Evolutionary conservation across 1,140 invertebrate genomes (phyloP).

Genomic region (Trachymyrmex cornetzi): DNA sequence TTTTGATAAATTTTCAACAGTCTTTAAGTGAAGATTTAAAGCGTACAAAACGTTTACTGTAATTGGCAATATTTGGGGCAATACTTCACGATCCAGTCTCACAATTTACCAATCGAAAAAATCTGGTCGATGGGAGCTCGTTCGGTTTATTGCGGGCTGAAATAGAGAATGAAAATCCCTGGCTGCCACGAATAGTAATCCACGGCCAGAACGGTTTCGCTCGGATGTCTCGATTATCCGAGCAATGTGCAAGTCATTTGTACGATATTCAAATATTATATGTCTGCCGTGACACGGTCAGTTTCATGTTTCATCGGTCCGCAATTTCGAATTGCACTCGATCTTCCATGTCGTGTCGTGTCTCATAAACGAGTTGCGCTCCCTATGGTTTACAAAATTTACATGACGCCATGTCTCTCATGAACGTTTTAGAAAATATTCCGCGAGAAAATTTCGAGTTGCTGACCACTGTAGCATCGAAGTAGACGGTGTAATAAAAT

Average conservation of each 20-base stretch:
- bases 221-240: slow-evolving; percentile 48
- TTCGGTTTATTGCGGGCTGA: slow-evolving; percentile 46
- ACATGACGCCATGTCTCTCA: background rate
- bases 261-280: slow-evolving; percentile 59
- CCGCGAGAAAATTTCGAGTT: background rate
- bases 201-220: background rate
- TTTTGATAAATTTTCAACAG: too few species aligned
- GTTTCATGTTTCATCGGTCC: slow-evolving; percentile 31
- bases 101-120: slow-evolving; percentile 31
- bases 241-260: slow-evolving; percentile 56
- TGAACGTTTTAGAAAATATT: background rate
- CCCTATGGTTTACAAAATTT: slow-evolving; percentile 21
- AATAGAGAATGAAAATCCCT: slow-evolving; percentile 48
- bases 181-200: slow-evolving; percentile 36
- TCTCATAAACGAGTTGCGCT: slow-evolving; percentile 14
- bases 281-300: slow-evolving; percentile 2
- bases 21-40: slow-evolving; percentile 19
- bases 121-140: slow-evolving; percentile 37
- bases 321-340: slow-evolving; percentile 28
- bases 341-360: slow-evolving; percentile 10
- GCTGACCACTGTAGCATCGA: background rate
- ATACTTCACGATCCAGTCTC: slow-evolving; percentile 24
- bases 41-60: background rate
- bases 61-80: slow-evolving; percentile 21
- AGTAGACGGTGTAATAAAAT: background rate